Base-by-base conservation (phyloP, 1,140 invertebrate genomes). In the Drosophila sechellia region DNA sequence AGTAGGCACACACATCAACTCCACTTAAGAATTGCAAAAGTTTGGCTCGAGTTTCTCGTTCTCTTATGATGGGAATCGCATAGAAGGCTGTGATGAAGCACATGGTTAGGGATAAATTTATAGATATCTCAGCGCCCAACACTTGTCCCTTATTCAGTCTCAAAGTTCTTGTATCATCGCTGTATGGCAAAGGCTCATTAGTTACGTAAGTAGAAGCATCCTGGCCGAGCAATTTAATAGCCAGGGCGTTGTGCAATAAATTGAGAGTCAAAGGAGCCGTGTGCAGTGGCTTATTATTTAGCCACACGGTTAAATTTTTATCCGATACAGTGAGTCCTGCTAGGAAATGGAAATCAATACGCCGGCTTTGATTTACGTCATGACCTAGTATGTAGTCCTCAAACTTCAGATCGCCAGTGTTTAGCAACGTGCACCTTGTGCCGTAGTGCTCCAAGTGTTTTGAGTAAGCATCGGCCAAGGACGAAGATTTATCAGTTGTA, bases 11-110 rank as follows among this genome's bases (percentile, higher is more conserved):
- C 0, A 95, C 94, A 46, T 95, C 94, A 0, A 96, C 95, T 0
- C 97, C 97, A 42, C 96, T 96, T 6, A 97, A 95, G 81, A 96
- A 93, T 56, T 94, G 94, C 3, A 94, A 91, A 0, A 94, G 83
- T 72, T 94, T 94, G 20, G 94, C 93, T 0, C 93, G 93, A 27
- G 93, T 93, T 49, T 90, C 91, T 31, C 93, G 93, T 79, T 94
- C 94, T 90, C 93, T 85, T 39, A 92, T 91, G 12, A 83, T 35
- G 79, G 96, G 96, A 0, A 97, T 91, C 0, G 96, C 93, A 79
- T 96, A 95, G 73, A 96, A 96, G 0, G 96, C 94, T 0, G 95
- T 95, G 0, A 97, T 94, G 72, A 97, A 95, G 5, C 94, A 93
- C 94, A 95, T 94, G 75, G 94, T 94, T 70, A 95, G 94, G 50